A percentile compares a stretch with the other conserved stretches of the same genome.
These are phyloP conservation scores for Lypha dubia DNA, from an alignment of 2,888 invertebrate genomes.

Conservation along the genomic window DNA sequence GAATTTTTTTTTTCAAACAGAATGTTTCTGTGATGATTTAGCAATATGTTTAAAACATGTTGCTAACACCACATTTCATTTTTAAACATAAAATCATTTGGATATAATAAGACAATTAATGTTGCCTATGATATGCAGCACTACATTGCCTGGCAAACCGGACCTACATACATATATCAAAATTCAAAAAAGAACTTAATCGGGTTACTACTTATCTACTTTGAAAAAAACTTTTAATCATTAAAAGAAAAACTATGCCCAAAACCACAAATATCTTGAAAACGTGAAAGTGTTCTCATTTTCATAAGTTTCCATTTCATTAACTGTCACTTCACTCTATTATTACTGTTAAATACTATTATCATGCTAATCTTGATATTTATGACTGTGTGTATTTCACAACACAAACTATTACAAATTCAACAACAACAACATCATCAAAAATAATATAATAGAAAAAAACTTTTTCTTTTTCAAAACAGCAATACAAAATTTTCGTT, in stretches of 20 bases:
- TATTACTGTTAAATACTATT: neutral
- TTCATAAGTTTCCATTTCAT: slow-evolving; percentile 12
- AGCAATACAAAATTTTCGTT: slow-evolving; percentile 3
- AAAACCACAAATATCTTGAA: neutral
- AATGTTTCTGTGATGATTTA: too few relatives aligned
- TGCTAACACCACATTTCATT: too few relatives aligned
- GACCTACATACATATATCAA: too few relatives aligned
- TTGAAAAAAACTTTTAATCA: neutral
- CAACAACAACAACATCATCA: neutral
- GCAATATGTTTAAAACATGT: too few relatives aligned
- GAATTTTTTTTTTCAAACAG: too few relatives aligned
- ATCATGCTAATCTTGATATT: slow-evolving; percentile 1
- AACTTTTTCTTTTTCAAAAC: slow-evolving; percentile 25
- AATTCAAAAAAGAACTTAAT: too few relatives aligned
- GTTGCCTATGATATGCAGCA: too few relatives aligned
- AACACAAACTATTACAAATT: neutral
- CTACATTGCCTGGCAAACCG: too few relatives aligned
- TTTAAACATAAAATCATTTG: too few relatives aligned
- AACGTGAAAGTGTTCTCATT: slow-evolving; percentile 58
- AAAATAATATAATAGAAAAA: neutral
- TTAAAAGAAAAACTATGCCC: neutral
- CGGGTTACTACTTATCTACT: too few relatives aligned
- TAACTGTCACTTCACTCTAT: neutral
- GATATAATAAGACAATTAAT: too few relatives aligned
- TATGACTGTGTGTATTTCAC: slow-evolving; percentile 2